Base-by-base conservation (phyloP, 2,113 vertebrate genomes). In the Emydocephalus ijimae region DNA sequence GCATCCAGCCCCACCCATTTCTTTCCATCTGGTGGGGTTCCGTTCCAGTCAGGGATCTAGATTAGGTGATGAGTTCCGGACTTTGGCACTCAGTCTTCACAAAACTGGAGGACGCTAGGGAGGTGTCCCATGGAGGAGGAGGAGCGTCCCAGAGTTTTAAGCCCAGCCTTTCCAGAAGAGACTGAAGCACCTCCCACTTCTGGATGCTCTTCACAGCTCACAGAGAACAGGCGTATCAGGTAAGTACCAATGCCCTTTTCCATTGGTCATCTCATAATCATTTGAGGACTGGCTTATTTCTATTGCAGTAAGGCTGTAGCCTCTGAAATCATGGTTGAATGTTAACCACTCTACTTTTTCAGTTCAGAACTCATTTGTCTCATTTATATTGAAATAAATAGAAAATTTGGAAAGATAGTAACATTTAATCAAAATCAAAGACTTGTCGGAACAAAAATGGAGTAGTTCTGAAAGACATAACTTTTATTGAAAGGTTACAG, bases 381-480 rank as follows among this genome's bases (percentile, higher is more conserved):
- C 69, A 20, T 81, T 39, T n/a, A 74, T 34, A 81, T 39, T 20
- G 15, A 81, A 81, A 81, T 81, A 81, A 81, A 81, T 39, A 81
- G 14, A 81, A 81, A 81, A 39, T 20, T 34, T 39, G 69, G n/a
- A 8, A 81, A 14, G n/a, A 81, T 39, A 74, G n/a, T 74, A 74
- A 20, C n/a, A 69, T 69, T 34, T 34, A 39, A 39, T 81, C 69
- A 81, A 39, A 81, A 81, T 45, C 11, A 12, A 85, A 55, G 29
- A 59, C 48, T 91, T 91, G 39, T 69, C 12, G 0, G 43, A 91
- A 93, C 92, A 95, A 95, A 96, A 90, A 93, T 90, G 87, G 93
- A 92, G 54, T 93, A 92, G 50, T 14, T 94, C 87, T 95, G 89
- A 96, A 81, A 69, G 93, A 88, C n/a, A 86, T 18, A 93, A 52